Evolutionary conservation across 2,113 vertebrate species (phyloP).

Genomic region (Dromaius novaehollandiae): DNA sequence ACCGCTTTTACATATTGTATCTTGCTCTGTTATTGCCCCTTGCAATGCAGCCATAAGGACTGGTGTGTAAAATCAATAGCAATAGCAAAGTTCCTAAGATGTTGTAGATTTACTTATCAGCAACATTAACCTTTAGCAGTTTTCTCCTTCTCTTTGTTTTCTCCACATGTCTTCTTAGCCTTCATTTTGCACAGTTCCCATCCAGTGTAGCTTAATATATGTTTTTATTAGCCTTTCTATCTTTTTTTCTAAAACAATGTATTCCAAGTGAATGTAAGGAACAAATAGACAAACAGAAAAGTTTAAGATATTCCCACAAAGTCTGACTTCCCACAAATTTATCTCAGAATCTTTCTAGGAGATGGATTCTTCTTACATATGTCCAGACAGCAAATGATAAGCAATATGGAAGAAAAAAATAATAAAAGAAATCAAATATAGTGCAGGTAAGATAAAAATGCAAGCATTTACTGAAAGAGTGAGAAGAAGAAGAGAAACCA

Average conservation of each 20-base stretch:
- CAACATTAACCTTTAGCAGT: not conserved
- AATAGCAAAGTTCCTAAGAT: not conserved
- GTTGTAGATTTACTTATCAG: not conserved
- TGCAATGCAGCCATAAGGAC: not conserved
- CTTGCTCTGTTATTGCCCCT: not conserved
- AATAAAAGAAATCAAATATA: not conserved
- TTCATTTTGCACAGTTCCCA: not conserved
- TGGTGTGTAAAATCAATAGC: not conserved
- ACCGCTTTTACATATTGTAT: not conserved
- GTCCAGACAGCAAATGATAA: not conserved
- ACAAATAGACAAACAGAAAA: not conserved
- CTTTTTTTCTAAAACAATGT: not conserved
- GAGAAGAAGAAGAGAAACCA: not conserved
- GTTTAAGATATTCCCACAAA: not conserved
- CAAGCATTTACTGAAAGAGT: not conserved
- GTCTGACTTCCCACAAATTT: not conserved
- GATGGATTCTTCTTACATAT: not conserved
- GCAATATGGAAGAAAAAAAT: not conserved
- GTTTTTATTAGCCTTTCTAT: not conserved
- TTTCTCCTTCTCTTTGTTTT: not conserved
- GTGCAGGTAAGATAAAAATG: not conserved
- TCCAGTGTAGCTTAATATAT: accelerated
- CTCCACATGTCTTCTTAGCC: too few species aligned
- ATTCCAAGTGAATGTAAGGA: accelerated
- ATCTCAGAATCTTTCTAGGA: not conserved